phyloP scores from a whole-genome alignment of 1,140 invertebrate genomes.

The Drosophila virilis region DNA sequence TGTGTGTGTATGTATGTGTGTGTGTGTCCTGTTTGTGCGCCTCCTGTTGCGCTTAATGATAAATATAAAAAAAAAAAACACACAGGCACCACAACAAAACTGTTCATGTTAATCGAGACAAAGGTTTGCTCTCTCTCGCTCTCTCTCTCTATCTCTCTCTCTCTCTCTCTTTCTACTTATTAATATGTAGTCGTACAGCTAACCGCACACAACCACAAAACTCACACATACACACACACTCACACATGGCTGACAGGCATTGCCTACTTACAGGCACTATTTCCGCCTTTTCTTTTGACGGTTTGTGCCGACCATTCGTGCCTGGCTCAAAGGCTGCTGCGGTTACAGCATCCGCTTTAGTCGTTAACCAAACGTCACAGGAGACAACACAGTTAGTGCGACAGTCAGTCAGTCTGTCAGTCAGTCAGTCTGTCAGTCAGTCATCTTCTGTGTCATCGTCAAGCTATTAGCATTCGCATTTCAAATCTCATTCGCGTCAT shows the following conservation, averaged over 20 bases:
- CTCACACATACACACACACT: background rate
- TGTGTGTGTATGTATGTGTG: slow-evolving; percentile 3
- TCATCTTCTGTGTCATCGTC: slow-evolving; percentile 4
- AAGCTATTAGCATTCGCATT: slow-evolving; percentile 28
- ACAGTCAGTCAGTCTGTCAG: slow-evolving; percentile 22
- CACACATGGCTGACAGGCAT: slow-evolving; percentile 25
- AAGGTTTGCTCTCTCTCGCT: slow-evolving; percentile 56
- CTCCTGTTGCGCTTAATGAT: slow-evolving; percentile 79
- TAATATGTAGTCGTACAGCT: slow-evolving; percentile 34
- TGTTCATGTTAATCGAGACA: slow-evolving; percentile 80
- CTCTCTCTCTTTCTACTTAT: slow-evolving; percentile 56
- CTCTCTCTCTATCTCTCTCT: slow-evolving; percentile 21
- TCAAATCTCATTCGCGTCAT: slow-evolving; percentile 18
- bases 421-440: slow-evolving; percentile 2
- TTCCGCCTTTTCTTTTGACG: slow-evolving; percentile 75
- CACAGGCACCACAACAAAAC: slow-evolving; percentile 35
- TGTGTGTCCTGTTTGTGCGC: slow-evolving; percentile 15
- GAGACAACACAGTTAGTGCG: slow-evolving; percentile 12
- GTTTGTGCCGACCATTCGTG: slow-evolving; percentile 45
- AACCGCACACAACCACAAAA: slow-evolving; percentile 17
- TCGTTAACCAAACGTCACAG: slow-evolving; percentile 67
- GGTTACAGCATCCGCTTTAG: slow-evolving; percentile 62
- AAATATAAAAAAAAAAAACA: slow-evolving; percentile 47
- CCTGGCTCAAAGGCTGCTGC: slow-evolving; percentile 45
- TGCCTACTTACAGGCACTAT: slow-evolving; percentile 81